Conservation (phyloP, 2,797 vertebrate species). For the Amazonetta brasiliensis region DNA sequence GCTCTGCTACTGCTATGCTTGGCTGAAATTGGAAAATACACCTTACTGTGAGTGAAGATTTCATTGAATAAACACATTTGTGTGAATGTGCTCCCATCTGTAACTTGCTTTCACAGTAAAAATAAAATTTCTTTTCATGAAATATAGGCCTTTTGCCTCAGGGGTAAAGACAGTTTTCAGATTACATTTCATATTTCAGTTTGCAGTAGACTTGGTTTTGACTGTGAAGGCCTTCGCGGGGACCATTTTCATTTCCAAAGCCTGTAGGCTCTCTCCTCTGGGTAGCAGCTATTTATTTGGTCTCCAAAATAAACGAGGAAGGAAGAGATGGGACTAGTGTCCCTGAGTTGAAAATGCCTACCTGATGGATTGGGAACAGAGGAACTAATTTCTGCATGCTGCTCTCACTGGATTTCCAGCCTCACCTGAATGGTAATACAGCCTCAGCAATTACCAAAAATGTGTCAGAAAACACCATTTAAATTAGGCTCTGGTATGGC, state of each 20-base stretch:
- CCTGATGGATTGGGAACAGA: neutral
- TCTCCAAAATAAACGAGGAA: conserved; percentile 29
- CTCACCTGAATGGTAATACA: neutral
- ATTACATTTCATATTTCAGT: conserved; percentile 41
- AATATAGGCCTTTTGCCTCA: neutral
- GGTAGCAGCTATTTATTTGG: neutral
- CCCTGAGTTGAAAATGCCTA: conserved; percentile 16
- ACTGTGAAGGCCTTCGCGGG: neutral
- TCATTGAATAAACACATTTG: conserved; percentile 10
- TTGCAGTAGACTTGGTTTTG: neutral
- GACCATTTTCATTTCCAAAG: neutral
- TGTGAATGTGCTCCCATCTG: neutral
- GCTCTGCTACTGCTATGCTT: neutral
- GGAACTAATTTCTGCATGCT: conserved; percentile 16
- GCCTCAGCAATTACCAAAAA: neutral
- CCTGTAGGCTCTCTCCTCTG: neutral
- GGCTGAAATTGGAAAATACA: conserved; percentile 13
- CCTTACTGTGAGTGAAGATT: neutral
- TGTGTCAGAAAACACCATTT: neutral
- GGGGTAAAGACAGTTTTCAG: conserved; percentile 37
- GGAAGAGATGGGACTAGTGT: neutral
- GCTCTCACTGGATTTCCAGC: neutral
- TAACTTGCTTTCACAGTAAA: neutral
- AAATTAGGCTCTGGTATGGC: neutral
- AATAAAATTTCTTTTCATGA: conserved; percentile 30